Evolutionary conservation across 2,113 vertebrate genomes (phyloP), one percentile per base, ranked within the genome.

Genomic region (Larimichthys polyactis): DNA sequence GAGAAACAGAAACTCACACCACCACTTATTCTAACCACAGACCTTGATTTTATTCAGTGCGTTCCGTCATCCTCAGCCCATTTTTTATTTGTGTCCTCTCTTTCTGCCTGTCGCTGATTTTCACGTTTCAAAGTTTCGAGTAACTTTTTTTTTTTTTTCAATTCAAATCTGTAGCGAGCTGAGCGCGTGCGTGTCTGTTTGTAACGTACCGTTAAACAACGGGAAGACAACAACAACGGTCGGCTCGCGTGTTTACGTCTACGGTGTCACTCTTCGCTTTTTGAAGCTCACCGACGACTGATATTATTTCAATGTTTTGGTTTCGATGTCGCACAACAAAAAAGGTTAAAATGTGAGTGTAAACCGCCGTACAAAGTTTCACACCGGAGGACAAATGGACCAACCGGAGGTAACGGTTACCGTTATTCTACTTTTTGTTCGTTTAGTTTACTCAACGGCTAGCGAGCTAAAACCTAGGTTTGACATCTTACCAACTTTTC

Each of bases 391-490:
- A 72, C 17, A n/a, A 17, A 91, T 89, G 90, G 88, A 82, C 4
- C 71, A 22, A 36, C 0, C 66, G 32, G n/a, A 91, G 90, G 90
- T 91, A 90, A 55, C 8, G 11, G 11, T 29, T 32, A 32, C 17
- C 36, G 36, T 40, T 40, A 1, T 16, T 43, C 3, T 19, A 0
- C n/a, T 16, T 14, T 32, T 24, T 29, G 7, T 65, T 44, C 9
- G 12, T 52, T n/a, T 20, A 3, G 52, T 80, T 48, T 54, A 22
- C 11, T 14, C 12, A 3, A 49, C 14, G 9, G 14, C n/a, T 22
- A 17, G 32, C 14, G 2, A 16, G 48, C 14, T 20, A 4, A 43
- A 27, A 11, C 3, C 11, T 7, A 40, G 20, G 15, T 17, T 20
- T 57, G n/a, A 22, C 11, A 5, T 71, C 44, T 43, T 11, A 43